Evolutionary conservation across 2,113 vertebrate species (phyloP), one percentile per base, ranked within the genome.

Genomic region (Malurus alboscapulatus): DNA sequence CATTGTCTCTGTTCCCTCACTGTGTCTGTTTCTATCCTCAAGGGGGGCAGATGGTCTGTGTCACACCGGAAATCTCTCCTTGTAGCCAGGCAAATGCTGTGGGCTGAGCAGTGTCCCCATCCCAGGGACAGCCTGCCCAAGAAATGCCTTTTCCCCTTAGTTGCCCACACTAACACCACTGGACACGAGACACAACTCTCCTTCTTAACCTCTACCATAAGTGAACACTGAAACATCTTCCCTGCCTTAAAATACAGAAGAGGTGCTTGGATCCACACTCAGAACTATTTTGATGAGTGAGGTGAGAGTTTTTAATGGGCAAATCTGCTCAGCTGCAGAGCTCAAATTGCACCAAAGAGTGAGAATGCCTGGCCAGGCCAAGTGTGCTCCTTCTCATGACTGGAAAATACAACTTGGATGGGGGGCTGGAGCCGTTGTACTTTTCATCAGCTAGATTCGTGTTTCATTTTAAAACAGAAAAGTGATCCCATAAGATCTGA

Each of bases 1-100:
- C 34, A 16, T 14, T 25, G 47, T 10, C 50, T 62, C 78, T 53
- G 10, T 27, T 17, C 18, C 38, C 58, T 87, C 58, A 5, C 10
- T 44, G 44, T 44, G 44, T 20, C 38, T 1, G 15, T 38, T 55
- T 44, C 18, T 87, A 76, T 5, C 17, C 48, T 57, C 1, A 12
- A 9, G 24, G 55, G 0, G 0, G 38, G 62, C 45, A 24, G 38
- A 14, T 1, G n/a, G 30, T 36, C 18, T 8, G n/a, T 26, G 21
- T 26, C 27, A 2, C 3, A 3, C 0, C 0, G 3, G 44, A 42
- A 38, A 27, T 38, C 48, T 57, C 2, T 0, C 18, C 32, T 12
- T 7, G 5, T 6, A 12, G 13, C 66, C 40, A 9, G 62, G n/a
- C 44, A 51, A 69, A n/a, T 4, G 58, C 83, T 13, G 3, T 0